A percentile compares a stretch with the other conserved stretches of the same genome.
Evolutionary conservation across 1,140 invertebrate species (phyloP).

Genomic region (Ips typographus): DNA sequence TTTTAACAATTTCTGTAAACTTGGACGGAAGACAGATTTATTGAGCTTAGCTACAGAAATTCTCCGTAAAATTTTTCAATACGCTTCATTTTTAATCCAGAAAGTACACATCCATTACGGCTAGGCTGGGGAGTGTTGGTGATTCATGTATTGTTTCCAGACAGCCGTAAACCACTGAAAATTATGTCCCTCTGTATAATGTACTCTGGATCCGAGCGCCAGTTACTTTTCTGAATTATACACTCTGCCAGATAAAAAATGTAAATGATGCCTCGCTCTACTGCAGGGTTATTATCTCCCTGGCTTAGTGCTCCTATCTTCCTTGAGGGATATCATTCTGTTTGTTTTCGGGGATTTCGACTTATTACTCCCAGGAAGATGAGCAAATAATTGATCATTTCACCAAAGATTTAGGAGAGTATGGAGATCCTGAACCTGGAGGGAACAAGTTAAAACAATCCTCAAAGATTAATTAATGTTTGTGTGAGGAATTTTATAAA

Average conservation of each 20-base stretch:
- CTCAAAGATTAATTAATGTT: too few relatives aligned
- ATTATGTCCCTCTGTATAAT: conserved; percentile 50
- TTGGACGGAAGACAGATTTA: not conserved
- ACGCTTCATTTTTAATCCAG: conserved; percentile 51
- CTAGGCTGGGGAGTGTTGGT: conserved; percentile 41
- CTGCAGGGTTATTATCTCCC: conserved; percentile 42
- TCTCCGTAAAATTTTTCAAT: conserved; percentile 50
- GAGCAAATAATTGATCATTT: conserved; percentile 8
- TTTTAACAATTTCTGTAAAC: not conserved
- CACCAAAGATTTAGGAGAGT: not conserved
- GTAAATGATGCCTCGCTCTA: conserved; percentile 40
- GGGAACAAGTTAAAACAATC: too few relatives aligned
- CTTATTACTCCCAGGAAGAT: conserved; percentile 3
- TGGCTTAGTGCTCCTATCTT: conserved; percentile 26
- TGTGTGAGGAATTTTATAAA: too few relatives aligned
- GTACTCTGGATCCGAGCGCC: conserved; percentile 40
- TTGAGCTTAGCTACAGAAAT: conserved; percentile 13
- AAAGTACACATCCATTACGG: conserved; percentile 51
- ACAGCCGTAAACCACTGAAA: conserved; percentile 50
- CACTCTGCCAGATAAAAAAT: conserved; percentile 45
- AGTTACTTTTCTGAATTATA: conserved; percentile 45
- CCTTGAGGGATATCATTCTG: conserved; percentile 30
- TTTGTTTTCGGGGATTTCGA: conserved; percentile 25
- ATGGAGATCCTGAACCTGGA: too few relatives aligned
- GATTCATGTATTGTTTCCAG: conserved; percentile 52